Conservation (phyloP, 2,888 invertebrate genomes). For the Sycophila texana region DNA sequence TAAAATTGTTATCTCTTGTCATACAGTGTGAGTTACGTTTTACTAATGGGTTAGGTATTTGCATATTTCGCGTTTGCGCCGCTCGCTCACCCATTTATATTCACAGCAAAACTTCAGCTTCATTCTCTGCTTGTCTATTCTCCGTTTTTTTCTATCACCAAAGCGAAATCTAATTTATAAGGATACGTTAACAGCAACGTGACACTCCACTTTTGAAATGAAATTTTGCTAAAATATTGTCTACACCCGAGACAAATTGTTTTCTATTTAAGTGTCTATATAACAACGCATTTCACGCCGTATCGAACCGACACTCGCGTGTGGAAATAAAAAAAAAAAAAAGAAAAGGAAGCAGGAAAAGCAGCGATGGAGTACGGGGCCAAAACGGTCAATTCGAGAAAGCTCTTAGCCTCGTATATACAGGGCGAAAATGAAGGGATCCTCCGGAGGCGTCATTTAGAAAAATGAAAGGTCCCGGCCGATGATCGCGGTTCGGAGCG, state of each 20-base stretch:
- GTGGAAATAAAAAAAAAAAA: constrained; percentile 10
- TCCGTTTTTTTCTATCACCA: too few relatives aligned
- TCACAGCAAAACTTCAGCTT: background rate
- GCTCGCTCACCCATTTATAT: background rate
- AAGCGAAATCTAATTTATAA: too few relatives aligned
- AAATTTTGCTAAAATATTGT: too few relatives aligned
- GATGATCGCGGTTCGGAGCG: background rate
- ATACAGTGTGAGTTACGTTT: constrained; percentile 8
- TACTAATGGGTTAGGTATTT: constrained; percentile 23
- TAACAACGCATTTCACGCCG: too few relatives aligned
- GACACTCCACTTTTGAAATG: background rate
- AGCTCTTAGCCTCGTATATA: background rate
- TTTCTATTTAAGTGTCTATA: too few relatives aligned
- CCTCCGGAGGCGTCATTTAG: background rate
- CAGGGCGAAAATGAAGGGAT: constrained; percentile 20
- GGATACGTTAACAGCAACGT: too few relatives aligned
- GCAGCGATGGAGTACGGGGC: background rate
- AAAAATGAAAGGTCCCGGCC: constrained; percentile 17
- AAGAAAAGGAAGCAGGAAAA: background rate
- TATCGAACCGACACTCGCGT: background rate
- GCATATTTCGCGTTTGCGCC: constrained; percentile 10
- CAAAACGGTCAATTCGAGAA: constrained; percentile 9
- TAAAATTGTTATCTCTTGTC: constrained; percentile 22
- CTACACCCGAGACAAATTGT: too few relatives aligned
- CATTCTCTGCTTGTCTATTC: background rate